These are phyloP conservation scores for Corvus moneduloides DNA, from an alignment of 2,113 vertebrate species.

Conservation along the genomic window DNA sequence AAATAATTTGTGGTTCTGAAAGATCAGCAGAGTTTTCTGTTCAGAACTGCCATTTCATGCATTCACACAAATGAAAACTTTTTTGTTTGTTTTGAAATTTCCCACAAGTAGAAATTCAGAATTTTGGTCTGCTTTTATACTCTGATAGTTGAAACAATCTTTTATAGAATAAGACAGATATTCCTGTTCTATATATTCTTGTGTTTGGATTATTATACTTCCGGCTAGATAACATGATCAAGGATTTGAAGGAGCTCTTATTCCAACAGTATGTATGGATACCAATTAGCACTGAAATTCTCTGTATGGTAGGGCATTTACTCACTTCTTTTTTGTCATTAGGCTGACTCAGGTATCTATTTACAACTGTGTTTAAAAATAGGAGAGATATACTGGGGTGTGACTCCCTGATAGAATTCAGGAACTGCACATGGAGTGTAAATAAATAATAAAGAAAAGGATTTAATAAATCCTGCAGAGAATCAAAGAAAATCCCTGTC, in stretches of 20 bases:
- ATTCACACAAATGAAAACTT: background rate
- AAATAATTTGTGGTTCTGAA: slow-evolving; percentile 25
- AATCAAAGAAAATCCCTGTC: background rate
- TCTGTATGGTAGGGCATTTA: background rate
- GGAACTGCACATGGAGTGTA: background rate
- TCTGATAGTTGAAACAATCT: background rate
- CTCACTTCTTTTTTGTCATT: background rate
- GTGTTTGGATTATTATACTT: background rate
- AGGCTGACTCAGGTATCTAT: background rate
- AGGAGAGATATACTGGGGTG: background rate
- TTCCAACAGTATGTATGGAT: background rate
- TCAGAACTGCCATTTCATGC: background rate
- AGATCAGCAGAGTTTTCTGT: background rate
- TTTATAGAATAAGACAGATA: background rate
- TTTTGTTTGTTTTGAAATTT: background rate
- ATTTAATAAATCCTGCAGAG: background rate
- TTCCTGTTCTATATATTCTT: background rate
- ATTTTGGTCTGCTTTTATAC: background rate
- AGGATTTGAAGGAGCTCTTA: background rate
- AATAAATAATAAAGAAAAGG: background rate
- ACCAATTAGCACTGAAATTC: background rate
- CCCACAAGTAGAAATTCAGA: background rate
- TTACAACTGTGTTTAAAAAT: background rate
- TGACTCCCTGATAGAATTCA: background rate
- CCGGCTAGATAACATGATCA: background rate